Conservation (phyloP, 1,140 invertebrate genomes). For the Scaptodrosophila lebanonensis region DNA sequence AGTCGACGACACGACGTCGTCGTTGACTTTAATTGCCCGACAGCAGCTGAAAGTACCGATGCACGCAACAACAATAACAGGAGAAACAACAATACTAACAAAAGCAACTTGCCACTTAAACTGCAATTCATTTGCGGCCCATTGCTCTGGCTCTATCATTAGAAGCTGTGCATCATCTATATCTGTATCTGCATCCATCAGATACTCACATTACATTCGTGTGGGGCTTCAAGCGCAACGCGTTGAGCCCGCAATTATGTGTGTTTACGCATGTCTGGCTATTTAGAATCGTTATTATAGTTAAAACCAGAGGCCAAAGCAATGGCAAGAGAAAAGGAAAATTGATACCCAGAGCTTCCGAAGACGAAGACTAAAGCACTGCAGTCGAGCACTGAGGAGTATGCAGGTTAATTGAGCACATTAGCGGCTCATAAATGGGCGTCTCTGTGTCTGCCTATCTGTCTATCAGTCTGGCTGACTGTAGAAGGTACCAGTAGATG, state of each 20-base stretch:
- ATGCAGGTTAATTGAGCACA: slow-evolving; percentile 63
- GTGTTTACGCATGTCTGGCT: slow-evolving; percentile 55
- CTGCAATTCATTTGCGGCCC: slow-evolving; percentile 65
- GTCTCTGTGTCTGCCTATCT: background rate
- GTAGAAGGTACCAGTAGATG: slow-evolving; percentile 12
- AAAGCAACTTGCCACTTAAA: slow-evolving; percentile 31
- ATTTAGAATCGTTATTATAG: slow-evolving; percentile 52
- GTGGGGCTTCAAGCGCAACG: slow-evolving; percentile 36
- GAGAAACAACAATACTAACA: slow-evolving; percentile 39
- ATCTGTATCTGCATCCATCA: slow-evolving; percentile 18
- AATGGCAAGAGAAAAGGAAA: slow-evolving; percentile 63
- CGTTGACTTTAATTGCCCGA: background rate
- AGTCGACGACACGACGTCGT: too few relatives aligned
- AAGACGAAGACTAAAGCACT: slow-evolving; percentile 34
- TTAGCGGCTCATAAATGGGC: slow-evolving; percentile 53
- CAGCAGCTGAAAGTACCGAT: background rate
- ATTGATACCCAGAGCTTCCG: slow-evolving; percentile 61
- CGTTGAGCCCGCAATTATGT: slow-evolving; percentile 10
- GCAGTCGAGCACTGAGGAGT: slow-evolving; percentile 38
- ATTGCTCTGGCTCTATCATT: background rate
- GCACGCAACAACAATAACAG: too few relatives aligned
- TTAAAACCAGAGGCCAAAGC: slow-evolving; percentile 34
- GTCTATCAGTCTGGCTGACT: slow-evolving; percentile 1
- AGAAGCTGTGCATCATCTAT: slow-evolving; percentile 21
- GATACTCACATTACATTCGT: background rate